These are phyloP conservation scores for Cabera pusaria DNA, from an alignment of 2,888 invertebrate genomes.

Conservation along the genomic window DNA sequence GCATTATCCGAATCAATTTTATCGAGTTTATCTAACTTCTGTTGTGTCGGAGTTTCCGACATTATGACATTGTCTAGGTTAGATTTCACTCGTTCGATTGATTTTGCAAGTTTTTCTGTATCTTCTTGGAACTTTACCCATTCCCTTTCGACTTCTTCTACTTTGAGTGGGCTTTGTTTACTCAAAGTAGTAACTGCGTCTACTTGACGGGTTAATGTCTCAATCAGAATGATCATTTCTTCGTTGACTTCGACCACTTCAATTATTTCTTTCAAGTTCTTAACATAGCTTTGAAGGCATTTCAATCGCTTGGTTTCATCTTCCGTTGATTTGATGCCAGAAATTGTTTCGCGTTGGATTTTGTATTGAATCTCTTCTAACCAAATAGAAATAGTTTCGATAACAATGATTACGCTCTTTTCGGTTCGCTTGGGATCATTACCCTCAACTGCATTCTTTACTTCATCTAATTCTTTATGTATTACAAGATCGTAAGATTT, in stretches of 20 bases:
- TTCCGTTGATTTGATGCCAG: constrained; percentile 42
- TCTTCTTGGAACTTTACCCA: constrained; percentile 89
- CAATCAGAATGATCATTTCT: constrained; percentile 86
- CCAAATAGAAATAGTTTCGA: constrained; percentile 93
- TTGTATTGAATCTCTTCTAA: constrained; percentile 92
- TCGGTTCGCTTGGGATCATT: constrained; percentile 85
- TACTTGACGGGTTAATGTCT: constrained; percentile 85
- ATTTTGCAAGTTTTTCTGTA: constrained; percentile 81
- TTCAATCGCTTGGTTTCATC: constrained; percentile 59
- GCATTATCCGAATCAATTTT: constrained; percentile 87
- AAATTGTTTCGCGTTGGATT: constrained; percentile 77
- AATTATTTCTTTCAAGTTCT: constrained; percentile 84
- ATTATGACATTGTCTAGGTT: constrained; percentile 82
- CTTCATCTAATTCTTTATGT: constrained; percentile 81
- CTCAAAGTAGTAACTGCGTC: constrained; percentile 87
- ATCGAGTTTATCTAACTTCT: constrained; percentile 87
- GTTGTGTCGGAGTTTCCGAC: constrained; percentile 86
- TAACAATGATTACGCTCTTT: constrained; percentile 87
- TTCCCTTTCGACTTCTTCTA: constrained; percentile 84
- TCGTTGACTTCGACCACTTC: constrained; percentile 87
- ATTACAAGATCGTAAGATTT: constrained; percentile 80
- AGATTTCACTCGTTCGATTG: constrained; percentile 74
- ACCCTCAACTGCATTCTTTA: constrained; percentile 83
- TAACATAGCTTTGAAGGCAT: constrained; percentile 80
- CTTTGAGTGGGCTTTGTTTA: constrained; percentile 63